These are phyloP conservation scores for Cistogaster globosa DNA, from an alignment of 2,888 invertebrate species.

Conservation along the genomic window DNA sequence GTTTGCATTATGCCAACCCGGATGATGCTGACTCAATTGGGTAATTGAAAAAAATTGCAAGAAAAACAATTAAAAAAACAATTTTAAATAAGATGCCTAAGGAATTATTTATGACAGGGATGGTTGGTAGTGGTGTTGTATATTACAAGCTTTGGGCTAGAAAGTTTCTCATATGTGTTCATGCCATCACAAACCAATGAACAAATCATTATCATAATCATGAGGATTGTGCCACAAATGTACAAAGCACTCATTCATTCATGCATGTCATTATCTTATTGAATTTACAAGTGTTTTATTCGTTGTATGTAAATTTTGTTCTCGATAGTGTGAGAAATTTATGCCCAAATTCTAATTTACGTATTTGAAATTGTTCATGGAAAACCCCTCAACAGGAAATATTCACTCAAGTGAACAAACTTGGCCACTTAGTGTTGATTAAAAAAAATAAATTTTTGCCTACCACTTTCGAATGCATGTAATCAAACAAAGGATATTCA, in stretches of 20 bases:
- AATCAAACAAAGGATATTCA: neutral
- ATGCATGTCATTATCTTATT: constrained; percentile 32
- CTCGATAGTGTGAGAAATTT: neutral
- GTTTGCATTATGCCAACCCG: constrained; percentile 59
- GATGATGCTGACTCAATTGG: constrained; percentile 57
- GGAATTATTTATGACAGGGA: neutral
- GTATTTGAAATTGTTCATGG: constrained; percentile 3
- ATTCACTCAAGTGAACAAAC: constrained; percentile 8
- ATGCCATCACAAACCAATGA: constrained; percentile 60
- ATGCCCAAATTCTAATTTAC: constrained; percentile 15
- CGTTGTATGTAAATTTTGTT: neutral
- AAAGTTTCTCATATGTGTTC: constrained; percentile 40
- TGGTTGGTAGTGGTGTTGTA: no score
- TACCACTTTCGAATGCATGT: neutral
- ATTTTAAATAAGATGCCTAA: neutral
- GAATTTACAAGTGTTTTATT: constrained; percentile 10
- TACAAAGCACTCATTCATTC: neutral
- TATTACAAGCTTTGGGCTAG: constrained; percentile 3
- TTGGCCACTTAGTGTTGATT: constrained; percentile 17
- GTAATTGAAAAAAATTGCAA: constrained; percentile 50
- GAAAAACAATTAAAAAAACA: constrained; percentile 35
- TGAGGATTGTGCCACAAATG: constrained; percentile 16
- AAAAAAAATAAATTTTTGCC: neutral
- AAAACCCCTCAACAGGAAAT: neutral
- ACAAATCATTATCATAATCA: constrained; percentile 46